Evolutionary conservation across 2,113 vertebrate genomes (phyloP).

Genomic region (Antennarius striatus): DNA sequence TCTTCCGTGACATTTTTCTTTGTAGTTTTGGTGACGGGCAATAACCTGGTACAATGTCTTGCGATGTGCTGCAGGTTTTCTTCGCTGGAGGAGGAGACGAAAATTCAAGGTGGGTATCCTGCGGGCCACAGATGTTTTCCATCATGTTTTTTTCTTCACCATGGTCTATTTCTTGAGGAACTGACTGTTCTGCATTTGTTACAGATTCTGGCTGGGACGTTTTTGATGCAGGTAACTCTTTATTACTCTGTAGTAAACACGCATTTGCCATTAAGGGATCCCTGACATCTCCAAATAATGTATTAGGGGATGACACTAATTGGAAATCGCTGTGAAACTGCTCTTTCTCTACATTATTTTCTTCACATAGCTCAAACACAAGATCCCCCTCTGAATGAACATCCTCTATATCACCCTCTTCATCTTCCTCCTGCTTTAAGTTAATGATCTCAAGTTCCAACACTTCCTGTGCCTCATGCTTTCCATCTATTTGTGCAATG

Average conservation of each 20-base stretch:
- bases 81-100: conserved; percentile 80
- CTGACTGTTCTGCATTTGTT: conserved; percentile 9
- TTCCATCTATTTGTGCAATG: conserved; percentile 15
- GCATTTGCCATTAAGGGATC: conserved; percentile 23
- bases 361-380: conserved; percentile 56
- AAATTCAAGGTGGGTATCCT: conserved; percentile 66
- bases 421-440: conserved; percentile 26
- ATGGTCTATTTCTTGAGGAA: conserved; percentile 24
- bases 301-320: conserved; percentile 34
- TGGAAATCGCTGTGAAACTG: conserved; percentile 32
- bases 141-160: conserved; percentile 38
- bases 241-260: conserved; percentile 39
- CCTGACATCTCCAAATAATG: conserved; percentile 33
- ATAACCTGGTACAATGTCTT: conserved; percentile 73
- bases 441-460: conserved; percentile 11
- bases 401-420: conserved; percentile 31
- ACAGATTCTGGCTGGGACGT: conserved; percentile 13
- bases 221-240: conserved; percentile 33
- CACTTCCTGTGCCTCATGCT: conserved; percentile 20
- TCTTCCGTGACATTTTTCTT: conserved; percentile 81
- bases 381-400: conserved; percentile 51
- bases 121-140: conserved; percentile 28
- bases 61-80: conserved; percentile 78
- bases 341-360: conserved; percentile 41
- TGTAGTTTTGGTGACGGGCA: conserved; percentile 79